Evolutionary conservation across 1,140 invertebrate genomes (phyloP), one percentile per base, ranked within the genome.

Genomic region (Leptinotarsa defecta): DNA sequence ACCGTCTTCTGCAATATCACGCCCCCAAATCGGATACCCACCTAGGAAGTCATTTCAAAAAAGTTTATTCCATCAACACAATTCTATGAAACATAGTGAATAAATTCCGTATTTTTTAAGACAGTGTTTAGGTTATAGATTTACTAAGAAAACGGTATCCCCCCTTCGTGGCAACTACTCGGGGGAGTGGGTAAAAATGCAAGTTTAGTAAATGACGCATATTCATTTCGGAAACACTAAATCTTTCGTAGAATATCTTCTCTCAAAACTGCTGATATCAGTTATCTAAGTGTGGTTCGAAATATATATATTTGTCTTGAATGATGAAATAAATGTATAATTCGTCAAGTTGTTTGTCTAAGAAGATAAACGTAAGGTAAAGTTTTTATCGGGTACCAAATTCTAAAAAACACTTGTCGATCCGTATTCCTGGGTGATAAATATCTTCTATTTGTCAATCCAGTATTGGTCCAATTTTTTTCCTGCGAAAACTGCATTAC

Each of bases 351-450:
- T 68, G 34, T 68, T 68, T 68, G 19, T 43, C 34, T 48, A 43
- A 43, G 13, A 19, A 19, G 67, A 68, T 68, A 68, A 68, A 68
- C 13, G 0, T 17, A 17, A 68, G 43, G 27, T 19, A 19, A 68
- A 68, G 3, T 65, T 68, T 68, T 68, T 68, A 68, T 68, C 67
- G n/a, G 43, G n/a, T 15, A 43, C 43, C 34, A 34, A 68, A 43
- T 68, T 27, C 24, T 24, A 68, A 48, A 68, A 68, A 68, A 48
- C 67, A 68, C 67, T 68, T 68, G 67, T 68, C 67, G 52, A 57
- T 57, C 17, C 15, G 13, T 17, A 57, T 57, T 57, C 52, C 6
- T 57, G 8, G 4, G 13, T 57, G 52, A 57, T 19, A 57, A 57
- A 57, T 57, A 57, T 57, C 52, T 57, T 57, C 52, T 57, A 57